Evolutionary conservation across 2,888 invertebrate species (phyloP).

Genomic region (Scaptomyza cyrtandrae): DNA sequence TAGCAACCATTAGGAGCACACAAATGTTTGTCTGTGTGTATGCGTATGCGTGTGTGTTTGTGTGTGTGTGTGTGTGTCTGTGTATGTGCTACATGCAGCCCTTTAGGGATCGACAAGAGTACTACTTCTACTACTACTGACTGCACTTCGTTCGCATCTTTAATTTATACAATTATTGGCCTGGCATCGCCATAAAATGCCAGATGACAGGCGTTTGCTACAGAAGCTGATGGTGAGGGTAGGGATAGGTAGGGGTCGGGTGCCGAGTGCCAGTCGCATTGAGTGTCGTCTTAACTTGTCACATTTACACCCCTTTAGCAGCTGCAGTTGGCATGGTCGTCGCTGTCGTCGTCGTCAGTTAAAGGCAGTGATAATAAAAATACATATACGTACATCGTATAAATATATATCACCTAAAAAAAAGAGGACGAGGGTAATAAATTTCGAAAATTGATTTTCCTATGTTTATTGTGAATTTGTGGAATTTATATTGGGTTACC

Average conservation of each 20-base stretch:
- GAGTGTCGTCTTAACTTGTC: constrained; percentile 75
- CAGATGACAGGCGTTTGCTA: constrained; percentile 43
- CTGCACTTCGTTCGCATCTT: constrained; percentile 63
- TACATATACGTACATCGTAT: neutral
- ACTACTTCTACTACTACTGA: constrained; percentile 22
- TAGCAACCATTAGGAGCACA: constrained; percentile 56
- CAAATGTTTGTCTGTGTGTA: neutral
- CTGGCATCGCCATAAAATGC: constrained; percentile 56
- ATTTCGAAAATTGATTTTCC: constrained; percentile 77
- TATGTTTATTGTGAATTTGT: constrained; percentile 77
- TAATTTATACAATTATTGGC: constrained; percentile 74
- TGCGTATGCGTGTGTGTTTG: neutral
- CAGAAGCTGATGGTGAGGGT: neutral
- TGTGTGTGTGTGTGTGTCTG: neutral
- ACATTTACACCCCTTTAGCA: constrained; percentile 76
- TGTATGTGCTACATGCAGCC: constrained; percentile 11
- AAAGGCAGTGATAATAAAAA: constrained; percentile 49
- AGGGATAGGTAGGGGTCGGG: neutral
- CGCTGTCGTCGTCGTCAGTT: constrained; percentile 4
- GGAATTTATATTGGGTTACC: constrained; percentile 78
- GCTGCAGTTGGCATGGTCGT: constrained; percentile 16
- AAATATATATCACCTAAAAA: constrained; percentile 25
- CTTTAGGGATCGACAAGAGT: constrained; percentile 21
- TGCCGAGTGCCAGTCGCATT: constrained; percentile 58
- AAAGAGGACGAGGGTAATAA: constrained; percentile 60